Evolutionary conservation across 1,140 invertebrate genomes (phyloP), one percentile per base, ranked within the genome.

Genomic region (Lerema accius): DNA sequence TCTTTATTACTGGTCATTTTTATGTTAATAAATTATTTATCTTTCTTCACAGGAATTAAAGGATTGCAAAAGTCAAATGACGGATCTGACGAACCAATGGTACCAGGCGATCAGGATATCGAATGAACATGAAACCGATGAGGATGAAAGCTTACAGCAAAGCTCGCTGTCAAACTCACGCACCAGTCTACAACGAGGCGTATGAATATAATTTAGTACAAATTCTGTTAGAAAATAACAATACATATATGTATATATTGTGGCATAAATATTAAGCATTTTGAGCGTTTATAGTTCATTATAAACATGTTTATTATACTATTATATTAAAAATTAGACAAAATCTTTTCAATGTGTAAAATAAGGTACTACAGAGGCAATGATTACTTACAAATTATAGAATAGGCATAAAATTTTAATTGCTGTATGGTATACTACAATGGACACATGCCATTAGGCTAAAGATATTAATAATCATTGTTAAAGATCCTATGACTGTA

Each of bases 31-130:
- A n/a, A n/a, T n/a, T n/a, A n/a, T n/a, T n/a, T n/a, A n/a, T n/a
- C n/a, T 46, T 76, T 76, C 68, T 77, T 86, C 91, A 19, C 92
- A 98, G 94, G 97, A 99, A 92, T 86, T 99, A 43, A 97, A 97
- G 80, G 97, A 98, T 86, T 98, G 98, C 77, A 97, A 97, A 81
- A 97, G 95, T 45, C 97, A 98, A 92, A 99, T 99, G 97, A 97
- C 96, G 4, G 96, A 97, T 90, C 91, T 99, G 43, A 98, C 97
- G 0, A 98, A 98, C 83, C 96, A 98, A 82, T 99, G 98, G 98
- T 98, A 98, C 91, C 96, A 98, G 84, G 97, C 97, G 0, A 97
- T 98, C 62, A 92, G 96, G 58, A 96, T 97, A 75, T 96, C 95
- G 62, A 95, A 96, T 62, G 89, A 91, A 48, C 84, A 90, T 13